These are phyloP conservation scores for Notocelia uddmanniana DNA, from an alignment of 2,888 invertebrate species.

Conservation along the genomic window DNA sequence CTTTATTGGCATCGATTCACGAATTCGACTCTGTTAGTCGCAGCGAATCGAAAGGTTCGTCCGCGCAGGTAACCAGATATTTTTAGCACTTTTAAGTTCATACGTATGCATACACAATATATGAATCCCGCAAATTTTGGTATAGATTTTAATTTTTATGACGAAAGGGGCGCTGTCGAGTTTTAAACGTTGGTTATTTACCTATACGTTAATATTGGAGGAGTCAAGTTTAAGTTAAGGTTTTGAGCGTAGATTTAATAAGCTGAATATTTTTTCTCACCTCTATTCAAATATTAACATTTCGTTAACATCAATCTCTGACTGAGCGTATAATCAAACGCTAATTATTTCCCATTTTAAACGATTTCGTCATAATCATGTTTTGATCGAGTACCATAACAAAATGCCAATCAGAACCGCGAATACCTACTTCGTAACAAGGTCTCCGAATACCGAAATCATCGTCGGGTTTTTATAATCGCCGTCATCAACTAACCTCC, in stretches of 20 bases:
- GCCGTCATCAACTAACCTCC: slow-evolving; percentile 57
- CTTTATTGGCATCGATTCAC: background rate
- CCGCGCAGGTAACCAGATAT: slow-evolving; percentile 40
- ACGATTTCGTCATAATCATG: slow-evolving; percentile 40
- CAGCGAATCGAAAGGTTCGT: slow-evolving; percentile 21
- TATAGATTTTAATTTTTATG: background rate
- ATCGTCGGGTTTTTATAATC: slow-evolving; percentile 50
- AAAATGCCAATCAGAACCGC: slow-evolving; percentile 30
- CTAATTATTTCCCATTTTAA: slow-evolving; percentile 35
- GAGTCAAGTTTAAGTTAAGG: background rate
- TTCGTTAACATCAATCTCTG: slow-evolving; percentile 15
- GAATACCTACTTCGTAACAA: slow-evolving; percentile 32
- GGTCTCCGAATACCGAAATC: slow-evolving; percentile 48
- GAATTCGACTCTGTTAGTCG: slow-evolving; percentile 21
- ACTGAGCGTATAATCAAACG: slow-evolving; percentile 25
- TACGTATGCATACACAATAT: too few species aligned
- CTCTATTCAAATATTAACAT: background rate
- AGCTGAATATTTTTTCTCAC: background rate
- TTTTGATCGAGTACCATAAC: slow-evolving; percentile 31
- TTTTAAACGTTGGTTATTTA: too few species aligned
- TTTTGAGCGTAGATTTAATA: background rate
- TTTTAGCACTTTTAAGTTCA: too few species aligned
- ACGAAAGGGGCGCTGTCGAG: background rate
- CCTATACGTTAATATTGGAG: background rate
- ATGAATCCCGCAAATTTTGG: slow-evolving; percentile 1